phyloP scores from a whole-genome alignment of 2,888 invertebrate species.

The Drosophila gaucha region DNA sequence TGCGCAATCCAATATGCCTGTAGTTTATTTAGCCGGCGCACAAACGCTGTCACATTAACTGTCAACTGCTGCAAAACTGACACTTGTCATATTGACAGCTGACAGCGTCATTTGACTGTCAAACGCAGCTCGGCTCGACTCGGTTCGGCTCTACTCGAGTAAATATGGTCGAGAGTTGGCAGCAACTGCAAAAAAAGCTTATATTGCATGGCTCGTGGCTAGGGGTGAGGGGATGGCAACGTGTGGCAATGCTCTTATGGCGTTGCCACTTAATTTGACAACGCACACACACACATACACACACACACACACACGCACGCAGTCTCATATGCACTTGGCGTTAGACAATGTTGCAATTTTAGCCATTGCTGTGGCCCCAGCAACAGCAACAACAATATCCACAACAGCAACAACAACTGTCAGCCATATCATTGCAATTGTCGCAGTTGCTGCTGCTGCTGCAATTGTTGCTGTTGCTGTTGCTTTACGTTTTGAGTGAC shows the following conservation, averaged over 20 bases:
- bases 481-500: constrained; percentile 77
- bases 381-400: constrained; percentile 36
- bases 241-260: constrained; percentile 66
- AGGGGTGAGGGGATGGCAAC: not conserved
- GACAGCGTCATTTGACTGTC: constrained; percentile 84
- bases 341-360: constrained; percentile 76
- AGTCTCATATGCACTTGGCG: constrained; percentile 61
- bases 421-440: constrained; percentile 77
- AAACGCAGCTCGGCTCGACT: constrained; percentile 54
- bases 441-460: constrained; percentile 54
- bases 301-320: constrained; percentile 3
- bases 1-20: constrained; percentile 77
- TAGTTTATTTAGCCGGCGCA: constrained; percentile 77
- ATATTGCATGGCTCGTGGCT: not conserved
- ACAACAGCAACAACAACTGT: constrained; percentile 49
- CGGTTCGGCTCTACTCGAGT: constrained; percentile 33
- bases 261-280: constrained; percentile 77
- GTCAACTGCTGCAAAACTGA: constrained; percentile 82
- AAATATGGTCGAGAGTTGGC: constrained; percentile 52
- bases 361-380: constrained; percentile 47
- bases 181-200: constrained; percentile 22
- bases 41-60: constrained; percentile 79
- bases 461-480: constrained; percentile 42
- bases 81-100: constrained; percentile 84
- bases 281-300: constrained; percentile 31